Evolutionary conservation across 2,888 invertebrate species (phyloP).

Genomic region (Coleophora flavipennella): DNA sequence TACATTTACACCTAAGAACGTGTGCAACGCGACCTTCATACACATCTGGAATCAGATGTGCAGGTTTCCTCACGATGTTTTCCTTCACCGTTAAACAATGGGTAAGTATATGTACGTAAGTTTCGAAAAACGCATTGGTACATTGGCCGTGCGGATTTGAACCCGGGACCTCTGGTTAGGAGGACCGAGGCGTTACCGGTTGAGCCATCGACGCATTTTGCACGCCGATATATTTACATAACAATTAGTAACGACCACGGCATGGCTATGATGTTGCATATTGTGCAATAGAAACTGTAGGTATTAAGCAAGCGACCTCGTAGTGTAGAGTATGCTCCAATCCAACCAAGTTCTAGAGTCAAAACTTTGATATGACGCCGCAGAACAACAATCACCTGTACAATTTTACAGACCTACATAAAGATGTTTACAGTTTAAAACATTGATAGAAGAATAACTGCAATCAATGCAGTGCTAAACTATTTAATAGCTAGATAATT

Average conservation of each 20-base stretch:
- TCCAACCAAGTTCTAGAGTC: conserved; percentile 19
- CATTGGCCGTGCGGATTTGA: no score
- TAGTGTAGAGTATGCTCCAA: conserved; percentile 18
- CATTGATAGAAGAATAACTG: neutral
- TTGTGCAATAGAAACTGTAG: conserved; percentile 28
- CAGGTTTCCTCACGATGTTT: no score
- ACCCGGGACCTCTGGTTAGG: no score
- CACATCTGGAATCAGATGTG: no score
- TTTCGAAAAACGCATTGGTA: no score
- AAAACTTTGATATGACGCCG: conserved; percentile 11
- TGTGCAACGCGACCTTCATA: no score
- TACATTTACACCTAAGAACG: no score
- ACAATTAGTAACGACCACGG: conserved; percentile 34
- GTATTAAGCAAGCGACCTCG: conserved; percentile 41
- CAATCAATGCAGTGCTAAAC: conserved; percentile 1
- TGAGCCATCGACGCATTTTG: conserved; percentile 18
- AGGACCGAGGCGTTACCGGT: no score
- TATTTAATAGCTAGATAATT: conserved; percentile 3
- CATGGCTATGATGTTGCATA: conserved; percentile 13
- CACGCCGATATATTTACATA: conserved; percentile 28
- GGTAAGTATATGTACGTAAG: no score
- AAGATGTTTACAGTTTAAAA: neutral
- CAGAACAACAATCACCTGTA: neutral
- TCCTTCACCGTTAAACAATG: no score
- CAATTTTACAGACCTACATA: conserved; percentile 2